Conservation (phyloP, 2,113 vertebrate genomes). For the Rutilus rutilus region DNA sequence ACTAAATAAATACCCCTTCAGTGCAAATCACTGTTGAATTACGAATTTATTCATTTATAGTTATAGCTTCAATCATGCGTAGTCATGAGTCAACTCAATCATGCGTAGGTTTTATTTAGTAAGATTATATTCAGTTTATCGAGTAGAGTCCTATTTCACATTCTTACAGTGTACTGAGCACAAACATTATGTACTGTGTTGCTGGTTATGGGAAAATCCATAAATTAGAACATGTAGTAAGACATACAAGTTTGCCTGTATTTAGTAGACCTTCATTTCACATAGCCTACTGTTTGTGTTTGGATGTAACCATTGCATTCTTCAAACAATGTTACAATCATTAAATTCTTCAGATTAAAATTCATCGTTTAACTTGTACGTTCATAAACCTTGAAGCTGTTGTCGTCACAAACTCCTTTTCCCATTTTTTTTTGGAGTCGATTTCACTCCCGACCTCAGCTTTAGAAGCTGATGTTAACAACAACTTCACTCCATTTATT, state of each 20-base stretch:
- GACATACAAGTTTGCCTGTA: background rate
- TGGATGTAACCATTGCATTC: background rate
- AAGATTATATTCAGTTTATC: background rate
- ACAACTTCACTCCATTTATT: too few relatives aligned
- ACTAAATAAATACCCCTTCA: background rate
- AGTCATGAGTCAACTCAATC: background rate
- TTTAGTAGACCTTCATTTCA: background rate
- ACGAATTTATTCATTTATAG: background rate
- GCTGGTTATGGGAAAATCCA: background rate
- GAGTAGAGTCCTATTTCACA: too few relatives aligned
- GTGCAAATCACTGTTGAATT: background rate
- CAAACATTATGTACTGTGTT: background rate
- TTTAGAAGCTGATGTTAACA: too few relatives aligned
- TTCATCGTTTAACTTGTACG: background rate
- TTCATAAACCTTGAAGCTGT: too few relatives aligned
- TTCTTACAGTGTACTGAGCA: background rate
- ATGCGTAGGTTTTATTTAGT: background rate
- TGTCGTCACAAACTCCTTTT: background rate
- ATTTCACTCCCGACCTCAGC: too few relatives aligned
- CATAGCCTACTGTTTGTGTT: background rate
- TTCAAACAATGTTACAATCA: background rate
- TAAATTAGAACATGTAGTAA: background rate
- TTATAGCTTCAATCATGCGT: background rate
- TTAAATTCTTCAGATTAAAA: background rate
- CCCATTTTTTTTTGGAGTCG: too few relatives aligned